phyloP scores from a whole-genome alignment of 2,797 vertebrate species.

The Alcedo atthis region DNA sequence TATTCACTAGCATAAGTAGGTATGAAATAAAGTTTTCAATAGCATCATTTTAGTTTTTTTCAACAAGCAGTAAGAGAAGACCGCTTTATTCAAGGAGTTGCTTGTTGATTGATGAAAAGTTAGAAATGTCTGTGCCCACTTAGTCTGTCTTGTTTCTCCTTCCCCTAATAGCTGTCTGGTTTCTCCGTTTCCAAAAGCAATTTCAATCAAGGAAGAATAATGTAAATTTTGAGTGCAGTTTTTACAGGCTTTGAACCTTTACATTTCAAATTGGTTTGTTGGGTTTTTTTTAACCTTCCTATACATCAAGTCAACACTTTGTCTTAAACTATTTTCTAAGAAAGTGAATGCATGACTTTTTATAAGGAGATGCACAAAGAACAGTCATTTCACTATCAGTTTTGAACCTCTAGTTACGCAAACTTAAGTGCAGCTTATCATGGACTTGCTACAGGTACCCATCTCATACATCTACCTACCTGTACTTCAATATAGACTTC shows the following conservation, averaged over 20 bases:
- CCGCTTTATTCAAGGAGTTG: neutral
- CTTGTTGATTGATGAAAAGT: neutral
- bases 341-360: neutral
- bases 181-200: neutral
- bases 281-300: neutral
- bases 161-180: neutral
- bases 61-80: neutral
- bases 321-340: neutral
- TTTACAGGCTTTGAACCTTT: neutral
- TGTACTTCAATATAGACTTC: neutral
- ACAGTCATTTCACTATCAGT: neutral
- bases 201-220: neutral
- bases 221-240: neutral
- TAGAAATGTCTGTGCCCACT: neutral
- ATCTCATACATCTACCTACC: neutral
- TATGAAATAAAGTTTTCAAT: neutral
- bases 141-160: neutral
- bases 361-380: neutral
- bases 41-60: neutral
- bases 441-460: neutral
- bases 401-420: neutral
- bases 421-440: neutral
- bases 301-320: neutral
- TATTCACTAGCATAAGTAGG: accelerated
- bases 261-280: neutral